Evolutionary conservation across 92 coral and sea anemone species (phyloP).

Genomic region (Meandrina meandrites): DNA sequence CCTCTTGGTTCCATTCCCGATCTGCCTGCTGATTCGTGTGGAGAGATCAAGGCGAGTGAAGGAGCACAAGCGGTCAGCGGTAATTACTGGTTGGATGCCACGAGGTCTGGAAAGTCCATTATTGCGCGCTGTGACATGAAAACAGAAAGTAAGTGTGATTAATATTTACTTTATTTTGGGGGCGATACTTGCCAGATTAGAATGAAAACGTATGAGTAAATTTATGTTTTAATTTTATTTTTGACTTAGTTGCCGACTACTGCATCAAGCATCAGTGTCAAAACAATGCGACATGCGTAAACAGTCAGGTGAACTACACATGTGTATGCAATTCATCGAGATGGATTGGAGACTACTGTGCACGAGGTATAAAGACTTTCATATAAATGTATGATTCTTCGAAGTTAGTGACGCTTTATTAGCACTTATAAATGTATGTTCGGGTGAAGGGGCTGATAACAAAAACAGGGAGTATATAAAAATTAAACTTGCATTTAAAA

Average conservation of each 20-base stretch:
- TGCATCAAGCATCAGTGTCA: no score
- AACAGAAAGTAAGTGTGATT: background rate
- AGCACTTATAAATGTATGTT: no score
- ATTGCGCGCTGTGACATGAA: slow-evolving; percentile 6
- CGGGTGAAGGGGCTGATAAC: no score
- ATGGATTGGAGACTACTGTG: background rate
- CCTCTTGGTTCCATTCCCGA: slow-evolving; percentile 9
- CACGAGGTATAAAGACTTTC: background rate
- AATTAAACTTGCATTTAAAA: no score
- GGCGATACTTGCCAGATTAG: background rate
- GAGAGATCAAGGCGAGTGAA: slow-evolving; percentile 8
- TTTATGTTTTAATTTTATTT: no score
- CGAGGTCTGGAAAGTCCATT: background rate
- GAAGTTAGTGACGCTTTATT: background rate
- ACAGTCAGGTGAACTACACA: no score
- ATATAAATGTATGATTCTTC: background rate
- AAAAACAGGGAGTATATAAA: no score
- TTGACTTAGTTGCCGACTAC: no score
- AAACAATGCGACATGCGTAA: no score
- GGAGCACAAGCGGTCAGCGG: slow-evolving; percentile 9
- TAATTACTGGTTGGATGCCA: slow-evolving; percentile 19
- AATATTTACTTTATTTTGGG: background rate
- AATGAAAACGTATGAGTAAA: no score
- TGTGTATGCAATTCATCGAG: background rate
- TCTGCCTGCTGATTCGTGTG: slow-evolving; percentile 7